Evolutionary conservation across 2,888 invertebrate genomes (phyloP).

Genomic region (Phorcus lineatus): DNA sequence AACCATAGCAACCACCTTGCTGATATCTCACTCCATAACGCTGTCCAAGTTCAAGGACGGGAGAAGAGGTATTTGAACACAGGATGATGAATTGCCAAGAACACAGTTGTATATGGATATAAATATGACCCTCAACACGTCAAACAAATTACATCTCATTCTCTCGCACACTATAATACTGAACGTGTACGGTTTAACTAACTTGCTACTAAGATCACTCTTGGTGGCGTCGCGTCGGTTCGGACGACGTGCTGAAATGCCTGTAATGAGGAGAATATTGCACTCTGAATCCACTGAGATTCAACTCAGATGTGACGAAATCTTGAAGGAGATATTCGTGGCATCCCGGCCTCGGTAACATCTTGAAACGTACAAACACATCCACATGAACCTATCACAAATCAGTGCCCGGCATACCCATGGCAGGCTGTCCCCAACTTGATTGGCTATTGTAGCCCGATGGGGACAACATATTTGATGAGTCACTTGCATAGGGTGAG

Average conservation of each 20-base stretch:
- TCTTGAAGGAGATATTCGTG: neutral
- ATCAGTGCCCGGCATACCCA: conserved; percentile 25
- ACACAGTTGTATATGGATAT: conserved; percentile 8
- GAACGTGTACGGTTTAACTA: neutral
- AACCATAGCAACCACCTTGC: conserved; percentile 3
- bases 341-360: neutral
- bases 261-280: neutral
- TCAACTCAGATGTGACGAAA: neutral
- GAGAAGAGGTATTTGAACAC: conserved; percentile 17
- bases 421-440: neutral
- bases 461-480: conserved; percentile 20
- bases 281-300: neutral
- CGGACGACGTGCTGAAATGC: neutral
- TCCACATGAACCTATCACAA: conserved; percentile 25
- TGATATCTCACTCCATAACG: neutral
- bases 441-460: conserved; percentile 22
- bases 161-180: conserved; percentile 1
- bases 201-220: neutral
- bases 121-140: neutral
- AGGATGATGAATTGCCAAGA: neutral
- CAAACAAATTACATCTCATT: neutral
- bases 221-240: neutral
- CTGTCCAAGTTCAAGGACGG: conserved; percentile 3
- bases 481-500: conserved; percentile 28
- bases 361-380: neutral